Evolutionary conservation across 2,113 vertebrate genomes (phyloP), one percentile per base, ranked within the genome.

Genomic region (Ardeotis arabs): DNA sequence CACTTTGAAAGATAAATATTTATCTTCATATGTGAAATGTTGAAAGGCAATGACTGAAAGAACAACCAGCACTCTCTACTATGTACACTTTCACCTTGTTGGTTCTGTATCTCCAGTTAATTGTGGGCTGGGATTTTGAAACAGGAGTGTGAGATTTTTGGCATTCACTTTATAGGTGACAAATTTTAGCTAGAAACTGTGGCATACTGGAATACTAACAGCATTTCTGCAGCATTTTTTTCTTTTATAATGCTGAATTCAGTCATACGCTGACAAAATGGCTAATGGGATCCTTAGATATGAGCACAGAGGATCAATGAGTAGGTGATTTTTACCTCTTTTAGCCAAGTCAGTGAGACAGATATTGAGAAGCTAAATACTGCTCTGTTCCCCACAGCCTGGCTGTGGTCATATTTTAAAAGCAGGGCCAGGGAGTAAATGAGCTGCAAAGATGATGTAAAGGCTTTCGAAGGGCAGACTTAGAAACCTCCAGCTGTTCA

Each of bases 401-500:
- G 64, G 11, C 73, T 87, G 47, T 55, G 52, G 49, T 89, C 91
- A 64, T 93, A 90, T 92, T 92, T 95, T 93, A 89, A 35, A 95
- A 47, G 44, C 3, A 8, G 27, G 47, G 23, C 68, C 25, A 33
- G 68, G 4, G 31, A 0, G 0, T 78, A 96, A 95, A 93, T 87
- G 84, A 89, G 53, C 86, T 91, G 80, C 76, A 67, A 75, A 94
- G 84, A 92, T 92, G 89, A 94, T 84, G 19, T 94, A 88, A 90
- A 86, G 88, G 55, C 50, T 90, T 94, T 92, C 2, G 2, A 87
- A 88, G 75, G 72, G 72, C 82, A 93, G 66, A 35, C 35, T 85
- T 73, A 10, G 72, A 96, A 93, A 92, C 29, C 86, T 94, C 91
- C 86, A 94, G 60, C 95, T 96, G 93, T 95, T 93, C 74, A 68